Evolutionary conservation across 2,113 vertebrate genomes (phyloP).

Genomic region (Helogale parvula): DNA sequence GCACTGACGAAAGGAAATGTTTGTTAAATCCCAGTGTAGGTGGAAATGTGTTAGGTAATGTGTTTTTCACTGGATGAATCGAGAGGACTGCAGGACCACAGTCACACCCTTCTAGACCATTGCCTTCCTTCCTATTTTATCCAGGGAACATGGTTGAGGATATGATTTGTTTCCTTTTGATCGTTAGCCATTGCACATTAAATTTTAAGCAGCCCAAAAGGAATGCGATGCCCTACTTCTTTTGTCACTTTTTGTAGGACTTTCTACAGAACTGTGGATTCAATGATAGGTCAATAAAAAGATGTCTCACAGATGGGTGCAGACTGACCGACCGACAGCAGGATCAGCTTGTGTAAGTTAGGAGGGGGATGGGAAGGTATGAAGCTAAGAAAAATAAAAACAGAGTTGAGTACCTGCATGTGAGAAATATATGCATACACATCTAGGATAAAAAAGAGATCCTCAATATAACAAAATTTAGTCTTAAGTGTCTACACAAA

Average conservation of each 20-base stretch:
- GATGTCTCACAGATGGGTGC: not conserved
- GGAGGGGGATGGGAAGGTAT: not conserved
- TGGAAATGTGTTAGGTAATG: not conserved
- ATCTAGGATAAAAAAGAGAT: conserved; percentile 43
- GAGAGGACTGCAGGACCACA: not conserved
- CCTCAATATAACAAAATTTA: not conserved
- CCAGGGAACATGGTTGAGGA: not conserved
- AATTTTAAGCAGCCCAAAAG: conserved; percentile 58
- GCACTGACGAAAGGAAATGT: not conserved
- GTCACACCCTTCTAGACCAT: not conserved
- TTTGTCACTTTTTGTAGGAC: not conserved
- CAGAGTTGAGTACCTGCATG: not conserved
- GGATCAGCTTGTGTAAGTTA: not conserved
- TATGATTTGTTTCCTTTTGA: conserved; percentile 31
- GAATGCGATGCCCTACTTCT: not conserved
- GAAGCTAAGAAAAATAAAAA: not conserved
- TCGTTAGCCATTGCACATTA: conserved; percentile 25
- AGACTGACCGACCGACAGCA: not conserved
- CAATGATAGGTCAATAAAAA: not conserved
- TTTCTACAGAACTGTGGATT: not conserved
- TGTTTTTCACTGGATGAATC: not conserved
- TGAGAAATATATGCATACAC: conserved; percentile 35
- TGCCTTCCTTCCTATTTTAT: not conserved
- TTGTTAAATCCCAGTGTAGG: not conserved
- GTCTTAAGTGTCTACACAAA: conserved; percentile 58